phyloP scores from a whole-genome alignment of 2,113 vertebrate species.

The Phaethon lepturus region DNA sequence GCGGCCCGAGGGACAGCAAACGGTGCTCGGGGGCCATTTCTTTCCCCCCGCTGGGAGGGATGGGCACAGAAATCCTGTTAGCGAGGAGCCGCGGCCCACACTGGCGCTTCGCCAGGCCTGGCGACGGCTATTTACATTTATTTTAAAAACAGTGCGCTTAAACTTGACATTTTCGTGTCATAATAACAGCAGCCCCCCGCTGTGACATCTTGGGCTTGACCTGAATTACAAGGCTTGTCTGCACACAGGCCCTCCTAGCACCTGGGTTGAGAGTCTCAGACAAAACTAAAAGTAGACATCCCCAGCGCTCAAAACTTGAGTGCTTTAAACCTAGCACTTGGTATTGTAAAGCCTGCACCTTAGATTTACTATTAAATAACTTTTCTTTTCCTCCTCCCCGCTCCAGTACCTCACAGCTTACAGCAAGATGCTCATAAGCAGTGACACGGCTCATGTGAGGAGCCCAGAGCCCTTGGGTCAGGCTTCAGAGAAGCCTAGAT shows the following conservation, averaged over 20 bases:
- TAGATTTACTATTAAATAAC: background rate
- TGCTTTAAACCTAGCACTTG: background rate
- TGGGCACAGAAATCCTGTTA: background rate
- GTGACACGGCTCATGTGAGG: accelerated
- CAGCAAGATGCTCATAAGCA: background rate
- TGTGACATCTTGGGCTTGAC: background rate
- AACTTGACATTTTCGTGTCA: background rate
- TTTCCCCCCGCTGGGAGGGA: too few species aligned
- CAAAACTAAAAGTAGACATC: background rate
- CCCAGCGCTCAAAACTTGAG: background rate
- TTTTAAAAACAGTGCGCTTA: background rate
- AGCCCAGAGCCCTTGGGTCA: background rate
- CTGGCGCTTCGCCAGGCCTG: background rate
- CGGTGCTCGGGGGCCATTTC: accelerated
- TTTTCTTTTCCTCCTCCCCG: background rate
- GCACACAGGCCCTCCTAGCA: accelerated
- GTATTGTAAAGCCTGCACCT: background rate
- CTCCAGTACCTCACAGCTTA: background rate
- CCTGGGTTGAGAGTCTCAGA: background rate
- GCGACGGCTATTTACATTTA: accelerated
- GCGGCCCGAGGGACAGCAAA: accelerated
- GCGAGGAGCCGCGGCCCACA: background rate
- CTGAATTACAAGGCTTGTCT: background rate
- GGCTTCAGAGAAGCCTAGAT: background rate
- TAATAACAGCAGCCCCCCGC: too few species aligned